Evolutionary conservation across 2,888 invertebrate genomes (phyloP).

Genomic region (Platycheirus rosarum): DNA sequence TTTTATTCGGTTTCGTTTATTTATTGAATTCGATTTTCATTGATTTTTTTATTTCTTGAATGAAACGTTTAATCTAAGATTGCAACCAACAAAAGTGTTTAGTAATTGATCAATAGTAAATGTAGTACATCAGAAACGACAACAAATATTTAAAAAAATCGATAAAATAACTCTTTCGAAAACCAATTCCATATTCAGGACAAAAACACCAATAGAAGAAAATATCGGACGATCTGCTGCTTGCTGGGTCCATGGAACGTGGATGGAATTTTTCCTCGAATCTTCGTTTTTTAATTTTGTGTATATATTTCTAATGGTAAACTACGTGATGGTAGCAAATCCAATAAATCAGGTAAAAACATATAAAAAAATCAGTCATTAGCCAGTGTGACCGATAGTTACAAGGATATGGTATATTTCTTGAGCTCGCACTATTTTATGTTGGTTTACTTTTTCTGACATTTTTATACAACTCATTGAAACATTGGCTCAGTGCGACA

Average conservation of each 20-base stretch:
- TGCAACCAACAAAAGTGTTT: too few species aligned
- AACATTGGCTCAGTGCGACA: not conserved
- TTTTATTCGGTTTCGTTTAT: too few species aligned
- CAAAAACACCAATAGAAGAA: not conserved
- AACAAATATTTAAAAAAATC: too few species aligned
- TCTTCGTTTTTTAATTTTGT: not conserved
- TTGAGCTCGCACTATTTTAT: too few species aligned
- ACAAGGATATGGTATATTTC: slow-evolving; percentile 17
- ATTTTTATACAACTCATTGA: too few species aligned
- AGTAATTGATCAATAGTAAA: too few species aligned
- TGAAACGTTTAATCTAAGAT: too few species aligned
- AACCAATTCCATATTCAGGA: not conserved
- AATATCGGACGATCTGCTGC: not conserved
- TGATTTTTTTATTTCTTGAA: too few species aligned
- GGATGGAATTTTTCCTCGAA: not conserved
- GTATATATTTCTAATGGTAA: not conserved
- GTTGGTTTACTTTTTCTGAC: too few species aligned
- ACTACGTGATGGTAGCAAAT: slow-evolving; percentile 7
- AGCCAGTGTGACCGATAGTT: slow-evolving; percentile 12
- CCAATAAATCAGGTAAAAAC: slow-evolving; percentile 17
- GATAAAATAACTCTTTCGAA: not conserved
- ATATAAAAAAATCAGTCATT: slow-evolving; percentile 24
- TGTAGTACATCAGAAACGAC: too few species aligned
- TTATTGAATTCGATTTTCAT: too few species aligned
- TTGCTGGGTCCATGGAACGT: not conserved